A percentile compares a stretch with the other conserved stretches of the same genome.
These are phyloP conservation scores for Lymantria dispar DNA, from an alignment of 2,888 invertebrate genomes.

Conservation along the genomic window DNA sequence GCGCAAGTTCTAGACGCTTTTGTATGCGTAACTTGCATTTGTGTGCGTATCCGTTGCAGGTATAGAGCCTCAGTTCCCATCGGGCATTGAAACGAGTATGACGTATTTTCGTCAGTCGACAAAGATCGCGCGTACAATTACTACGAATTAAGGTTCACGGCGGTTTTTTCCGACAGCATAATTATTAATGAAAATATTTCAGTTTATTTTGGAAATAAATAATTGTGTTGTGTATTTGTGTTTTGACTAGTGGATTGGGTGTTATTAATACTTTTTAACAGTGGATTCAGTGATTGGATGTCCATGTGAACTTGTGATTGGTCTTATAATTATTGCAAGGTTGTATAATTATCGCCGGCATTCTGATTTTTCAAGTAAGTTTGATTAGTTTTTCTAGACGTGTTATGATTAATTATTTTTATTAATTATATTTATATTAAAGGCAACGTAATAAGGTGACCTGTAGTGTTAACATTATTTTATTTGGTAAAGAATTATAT, in stretches of 20 bases:
- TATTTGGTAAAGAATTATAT: too few relatives aligned
- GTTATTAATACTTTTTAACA: slow-evolving; percentile 12
- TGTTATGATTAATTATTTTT: too few relatives aligned
- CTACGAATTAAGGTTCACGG: slow-evolving; percentile 7
- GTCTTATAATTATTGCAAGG: slow-evolving; percentile 9
- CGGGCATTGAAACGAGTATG: slow-evolving; percentile 37
- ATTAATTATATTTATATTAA: too few relatives aligned
- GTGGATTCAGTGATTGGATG: slow-evolving; percentile 29
- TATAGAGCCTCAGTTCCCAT: slow-evolving; percentile 70
- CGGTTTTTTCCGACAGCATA: slow-evolving; percentile 12
- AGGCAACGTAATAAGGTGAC: too few relatives aligned
- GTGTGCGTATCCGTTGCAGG: slow-evolving; percentile 77
- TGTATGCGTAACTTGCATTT: slow-evolving; percentile 58
- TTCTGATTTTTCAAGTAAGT: slow-evolving; percentile 26
- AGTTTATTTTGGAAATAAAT: neutral
- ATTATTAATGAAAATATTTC: neutral
- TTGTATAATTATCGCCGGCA: slow-evolving; percentile 11
- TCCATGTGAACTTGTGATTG: slow-evolving; percentile 31
- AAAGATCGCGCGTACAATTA: slow-evolving; percentile 15
- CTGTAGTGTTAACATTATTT: too few relatives aligned
- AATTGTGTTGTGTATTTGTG: slow-evolving; percentile 10
- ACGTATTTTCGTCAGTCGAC: slow-evolving; percentile 13
- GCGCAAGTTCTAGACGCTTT: slow-evolving; percentile 56
- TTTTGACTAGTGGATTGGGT: slow-evolving; percentile 25
- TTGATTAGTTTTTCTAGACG: neutral